These are phyloP conservation scores for Beris chalybata DNA, from an alignment of 2,888 invertebrate species.

Conservation along the genomic window DNA sequence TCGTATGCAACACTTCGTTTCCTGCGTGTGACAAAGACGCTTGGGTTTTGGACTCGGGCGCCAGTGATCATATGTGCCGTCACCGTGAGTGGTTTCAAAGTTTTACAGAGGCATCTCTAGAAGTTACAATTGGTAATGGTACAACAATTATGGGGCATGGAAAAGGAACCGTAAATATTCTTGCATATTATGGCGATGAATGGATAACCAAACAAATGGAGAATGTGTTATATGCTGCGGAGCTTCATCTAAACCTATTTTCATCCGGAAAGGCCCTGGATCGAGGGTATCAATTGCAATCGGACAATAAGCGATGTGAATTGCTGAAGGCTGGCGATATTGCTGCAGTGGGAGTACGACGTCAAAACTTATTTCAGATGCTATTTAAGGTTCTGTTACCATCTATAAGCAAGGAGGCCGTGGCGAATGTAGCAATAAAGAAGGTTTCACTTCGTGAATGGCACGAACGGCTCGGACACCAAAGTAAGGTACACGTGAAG, in stretches of 20 bases:
- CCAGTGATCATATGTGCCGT: too few species aligned
- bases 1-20: too few species aligned
- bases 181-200: too few species aligned
- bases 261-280: background rate
- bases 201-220: too few species aligned
- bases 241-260: background rate
- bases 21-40: too few species aligned
- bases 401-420: background rate
- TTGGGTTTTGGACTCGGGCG: too few species aligned
- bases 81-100: too few species aligned
- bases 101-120: too few species aligned
- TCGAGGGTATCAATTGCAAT: background rate
- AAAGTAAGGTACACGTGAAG: background rate
- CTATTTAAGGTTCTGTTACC: background rate
- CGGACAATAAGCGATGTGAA: conserved; percentile 3
- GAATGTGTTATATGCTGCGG: conserved; percentile 8
- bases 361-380: conserved; percentile 1
- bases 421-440: background rate
- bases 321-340: conserved; percentile 3
- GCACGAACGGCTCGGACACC: background rate
- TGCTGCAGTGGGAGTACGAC: conserved; percentile 18
- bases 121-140: too few species aligned
- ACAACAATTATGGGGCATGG: too few species aligned
- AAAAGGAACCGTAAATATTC: background rate
- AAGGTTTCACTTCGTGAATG: background rate